A percentile compares a stretch with the other conserved stretches of the same genome.
Evolutionary conservation across 1,140 invertebrate species (phyloP).

Genomic region (Formica exsecta): DNA sequence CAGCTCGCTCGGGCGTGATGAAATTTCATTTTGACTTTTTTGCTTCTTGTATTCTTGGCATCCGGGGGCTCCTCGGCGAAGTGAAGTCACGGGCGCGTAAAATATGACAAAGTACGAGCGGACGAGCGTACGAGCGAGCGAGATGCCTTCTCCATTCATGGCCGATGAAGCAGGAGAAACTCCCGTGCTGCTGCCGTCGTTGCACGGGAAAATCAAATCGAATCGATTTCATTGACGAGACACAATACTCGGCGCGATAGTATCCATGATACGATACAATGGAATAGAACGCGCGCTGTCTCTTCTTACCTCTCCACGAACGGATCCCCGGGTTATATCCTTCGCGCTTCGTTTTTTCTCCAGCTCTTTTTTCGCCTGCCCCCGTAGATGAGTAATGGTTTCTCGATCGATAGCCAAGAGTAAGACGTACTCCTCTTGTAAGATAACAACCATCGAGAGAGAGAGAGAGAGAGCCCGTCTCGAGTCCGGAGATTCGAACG

Average conservation of each 20-base stretch:
- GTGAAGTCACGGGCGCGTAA: conserved; percentile 63
- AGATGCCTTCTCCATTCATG: conserved; percentile 65
- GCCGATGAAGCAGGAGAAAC: conserved; percentile 63
- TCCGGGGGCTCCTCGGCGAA: conserved; percentile 19
- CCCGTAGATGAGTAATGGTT: conserved; percentile 58
- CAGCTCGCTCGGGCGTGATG: conserved; percentile 37
- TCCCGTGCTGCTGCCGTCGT: conserved; percentile 23
- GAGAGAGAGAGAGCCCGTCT: neutral
- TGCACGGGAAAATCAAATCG: conserved; percentile 70
- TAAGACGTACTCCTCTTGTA: conserved; percentile 51
- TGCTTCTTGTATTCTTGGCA: conserved; percentile 60
- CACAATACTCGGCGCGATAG: conserved; percentile 37
- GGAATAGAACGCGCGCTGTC: conserved; percentile 14
- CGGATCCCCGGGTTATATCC: conserved; percentile 39
- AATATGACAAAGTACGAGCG: conserved; percentile 68
- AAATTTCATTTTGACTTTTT: conserved; percentile 65
- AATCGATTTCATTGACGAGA: conserved; percentile 66
- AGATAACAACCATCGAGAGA: conserved; percentile 38
- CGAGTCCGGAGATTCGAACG: conserved; percentile 43
- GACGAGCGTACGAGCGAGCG: conserved; percentile 27
- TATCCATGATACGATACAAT: conserved; percentile 15
- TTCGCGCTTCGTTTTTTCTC: conserved; percentile 12
- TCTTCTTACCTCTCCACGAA: conserved; percentile 13
- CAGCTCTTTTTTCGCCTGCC: conserved; percentile 26
- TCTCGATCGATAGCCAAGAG: conserved; percentile 53